Base-by-base conservation (phyloP, 1,140 invertebrate species). In the Cyrtorhinus lividipennis region DNA sequence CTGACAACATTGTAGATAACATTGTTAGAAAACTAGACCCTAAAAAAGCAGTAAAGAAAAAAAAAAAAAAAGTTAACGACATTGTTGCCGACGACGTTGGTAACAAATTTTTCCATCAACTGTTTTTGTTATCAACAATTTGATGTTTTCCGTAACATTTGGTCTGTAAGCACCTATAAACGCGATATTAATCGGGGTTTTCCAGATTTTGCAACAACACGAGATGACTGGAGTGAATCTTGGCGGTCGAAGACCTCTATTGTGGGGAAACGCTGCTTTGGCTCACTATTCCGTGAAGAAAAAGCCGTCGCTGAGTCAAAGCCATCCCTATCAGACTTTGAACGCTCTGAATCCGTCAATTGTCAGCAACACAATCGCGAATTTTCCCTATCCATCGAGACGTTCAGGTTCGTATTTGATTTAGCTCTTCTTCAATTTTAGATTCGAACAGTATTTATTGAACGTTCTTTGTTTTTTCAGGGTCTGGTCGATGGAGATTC, bases 241-340 rank as follows among this genome's bases (percentile, higher is more conserved):
- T 13, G 75, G 79, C 53, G 76, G 83, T 73, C 89, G 81, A 68
- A 82, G 83, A 65, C 88, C 88, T 13, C 90, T 85, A 13, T 24
- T 62, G 15, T 91, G 0, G 82, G 87, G 89, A 3, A 80, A 81
- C 69, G 80, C 82, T 15, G 88, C 87, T 0, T 81, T 85, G 12
- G 81, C 79, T 27, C 81, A 87, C 72, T 90, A 90, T 67, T 82
- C 84, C 13, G 75, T 88, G 0, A 78, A 81, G 77, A 83, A 67
- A 76, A 80, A 53, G 5, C 66, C 76, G 78, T 22, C 72, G 86
- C 48, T 86, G 77, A 80, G 80, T 81, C 65, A 83, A 84, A 73
- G 84, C 85, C 0, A 82, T 81, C 53, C 77, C 81, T 15, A 78
- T 79, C 83, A 89, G 74, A 79, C 90, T 22, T 71, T 90, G 56